These are phyloP conservation scores for Geococcyx californianus DNA, from an alignment of 2,113 vertebrate species.

Conservation along the genomic window DNA sequence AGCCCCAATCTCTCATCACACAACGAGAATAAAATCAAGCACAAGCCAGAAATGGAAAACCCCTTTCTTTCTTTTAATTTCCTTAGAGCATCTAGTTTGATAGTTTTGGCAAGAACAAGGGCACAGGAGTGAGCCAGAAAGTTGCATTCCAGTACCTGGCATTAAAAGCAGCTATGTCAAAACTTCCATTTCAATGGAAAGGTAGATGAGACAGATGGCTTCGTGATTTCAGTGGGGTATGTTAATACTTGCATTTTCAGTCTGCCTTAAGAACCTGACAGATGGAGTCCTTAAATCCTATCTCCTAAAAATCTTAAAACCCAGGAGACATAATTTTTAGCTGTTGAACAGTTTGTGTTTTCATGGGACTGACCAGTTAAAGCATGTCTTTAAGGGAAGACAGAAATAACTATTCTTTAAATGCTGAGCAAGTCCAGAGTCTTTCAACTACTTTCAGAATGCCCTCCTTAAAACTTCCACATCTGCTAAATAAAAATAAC, in stretches of 20 bases:
- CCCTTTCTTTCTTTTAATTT: background rate
- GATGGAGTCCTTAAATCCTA: background rate
- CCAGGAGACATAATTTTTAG: background rate
- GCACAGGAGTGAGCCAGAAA: background rate
- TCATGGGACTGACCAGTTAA: background rate
- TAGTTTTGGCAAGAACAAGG: background rate
- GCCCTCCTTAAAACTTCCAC: background rate
- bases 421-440: background rate
- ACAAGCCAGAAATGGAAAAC: background rate
- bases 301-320: background rate
- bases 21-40: background rate
- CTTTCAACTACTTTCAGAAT: constrained; percentile 21
- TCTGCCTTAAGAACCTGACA: background rate
- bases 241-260: background rate
- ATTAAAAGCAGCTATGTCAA: background rate
- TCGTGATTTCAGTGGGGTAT: background rate
- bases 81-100: background rate
- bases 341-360: background rate
- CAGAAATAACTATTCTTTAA: background rate
- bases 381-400: background rate
- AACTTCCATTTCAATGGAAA: background rate
- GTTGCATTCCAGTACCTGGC: background rate
- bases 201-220: background rate
- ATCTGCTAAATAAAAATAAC: constrained; percentile 36
- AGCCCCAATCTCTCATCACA: background rate